Base-by-base conservation (phyloP, 30 jellyfish, hydroid and myxozoan genomes). In the Rhopilema esculentum region DNA sequence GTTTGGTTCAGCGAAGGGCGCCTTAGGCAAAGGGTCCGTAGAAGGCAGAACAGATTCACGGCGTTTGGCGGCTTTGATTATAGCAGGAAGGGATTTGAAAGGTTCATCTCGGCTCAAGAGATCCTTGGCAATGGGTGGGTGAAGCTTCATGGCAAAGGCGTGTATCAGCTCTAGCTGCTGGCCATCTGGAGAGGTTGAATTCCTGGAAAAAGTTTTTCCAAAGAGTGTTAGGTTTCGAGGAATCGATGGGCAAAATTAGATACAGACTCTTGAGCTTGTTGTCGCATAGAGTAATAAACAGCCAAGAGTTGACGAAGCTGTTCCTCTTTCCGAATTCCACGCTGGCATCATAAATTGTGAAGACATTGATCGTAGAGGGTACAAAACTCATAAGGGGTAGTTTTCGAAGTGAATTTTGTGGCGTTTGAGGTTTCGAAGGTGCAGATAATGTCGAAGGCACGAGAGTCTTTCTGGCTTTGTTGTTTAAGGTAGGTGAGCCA, bases 291-390 rank as follows among this genome's bases (percentile, higher is more conserved):
- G 49, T 78, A 78, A 27, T 53, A 78, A 27, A 25, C 27, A 1
- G 88, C 70, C 27, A 50, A 65, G 16, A 77, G 88, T 26, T 77
- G 66, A 51, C 88, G 88, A 50, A 77, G 57, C 29, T 77, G 88
- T 65, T 77, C 31, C 40, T 77, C 88, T 65, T 77, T 77, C n/a
- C 77, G 88, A 23, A 77, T 53, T 17, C 77, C 88, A 9, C 88
- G 88, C 62, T 77, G 88, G 15, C 27, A 18, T 18, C 66, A 16
- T 29, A 77, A 61, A 19, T 7, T 22, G 31, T 50, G 31, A 27
- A 77, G 76, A 53, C 88, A 77, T 21, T 26, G 27, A 53, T 51
- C 77, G 70, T 50, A 77, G 70, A 77, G 61, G 31, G 65, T 23
- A 4, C 20, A 27, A 48, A 16, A 48, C 27, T 32, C 72, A 48